phyloP scores from a whole-genome alignment of 2,888 invertebrate genomes.

The Cryptophagus acutangulus region DNA sequence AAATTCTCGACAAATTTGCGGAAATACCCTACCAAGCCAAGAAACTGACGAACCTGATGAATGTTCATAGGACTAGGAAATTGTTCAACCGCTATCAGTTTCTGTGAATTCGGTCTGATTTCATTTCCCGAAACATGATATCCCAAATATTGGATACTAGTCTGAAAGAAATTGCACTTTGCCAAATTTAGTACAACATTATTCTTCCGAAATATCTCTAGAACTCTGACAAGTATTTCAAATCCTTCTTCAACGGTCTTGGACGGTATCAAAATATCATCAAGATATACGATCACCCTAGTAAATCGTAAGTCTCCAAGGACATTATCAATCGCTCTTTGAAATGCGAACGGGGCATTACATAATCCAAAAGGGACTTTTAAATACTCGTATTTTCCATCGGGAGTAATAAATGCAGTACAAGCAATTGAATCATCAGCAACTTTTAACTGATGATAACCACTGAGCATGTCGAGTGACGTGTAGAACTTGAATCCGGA shows the following conservation, averaged over 20 bases:
- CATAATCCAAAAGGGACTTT: slow-evolving; percentile 37
- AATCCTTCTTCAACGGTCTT: slow-evolving; percentile 10
- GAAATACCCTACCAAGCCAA: slow-evolving; percentile 31
- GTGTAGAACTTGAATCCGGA: slow-evolving; percentile 28
- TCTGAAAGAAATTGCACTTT: slow-evolving; percentile 29
- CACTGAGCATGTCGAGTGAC: slow-evolving; percentile 31
- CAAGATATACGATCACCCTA: slow-evolving; percentile 30
- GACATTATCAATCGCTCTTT: slow-evolving; percentile 36
- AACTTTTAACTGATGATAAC: slow-evolving; percentile 36
- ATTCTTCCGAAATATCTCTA: slow-evolving; percentile 8
- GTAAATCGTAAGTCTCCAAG: slow-evolving; percentile 31
- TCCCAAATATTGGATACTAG: slow-evolving; percentile 33
- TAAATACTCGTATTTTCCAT: slow-evolving; percentile 34
- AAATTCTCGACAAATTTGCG: slow-evolving; percentile 30
- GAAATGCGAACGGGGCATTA: slow-evolving; percentile 37
- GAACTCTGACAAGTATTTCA: slow-evolving; percentile 7
- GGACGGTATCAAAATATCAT: slow-evolving; percentile 30
- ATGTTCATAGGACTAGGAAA: slow-evolving; percentile 31
- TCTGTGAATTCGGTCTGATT: slow-evolving; percentile 29
- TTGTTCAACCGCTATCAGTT: slow-evolving; percentile 29
- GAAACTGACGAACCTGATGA: slow-evolving; percentile 27
- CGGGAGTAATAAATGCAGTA: slow-evolving; percentile 35
- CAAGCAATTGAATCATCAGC: slow-evolving; percentile 24
- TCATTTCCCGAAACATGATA: slow-evolving; percentile 31
- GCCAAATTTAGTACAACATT: slow-evolving; percentile 13